These are phyloP conservation scores for Salvelinus fontinalis DNA, from an alignment of 2,113 vertebrate species.

Conservation along the genomic window DNA sequence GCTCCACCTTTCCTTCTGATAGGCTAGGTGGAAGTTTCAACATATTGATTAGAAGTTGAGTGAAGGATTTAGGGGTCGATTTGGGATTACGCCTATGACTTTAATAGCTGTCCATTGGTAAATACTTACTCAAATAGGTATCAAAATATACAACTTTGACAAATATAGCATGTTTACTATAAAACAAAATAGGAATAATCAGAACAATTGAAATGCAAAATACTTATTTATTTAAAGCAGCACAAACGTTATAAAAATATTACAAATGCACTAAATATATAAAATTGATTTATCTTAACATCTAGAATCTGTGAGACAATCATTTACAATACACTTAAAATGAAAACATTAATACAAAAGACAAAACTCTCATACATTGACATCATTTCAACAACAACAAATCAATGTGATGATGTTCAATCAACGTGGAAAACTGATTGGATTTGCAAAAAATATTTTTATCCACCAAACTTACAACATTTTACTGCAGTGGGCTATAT, in stretches of 20 bases:
- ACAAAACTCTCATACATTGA: constrained; percentile 28
- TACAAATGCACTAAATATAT: constrained; percentile 46
- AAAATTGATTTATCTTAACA: constrained; percentile 45
- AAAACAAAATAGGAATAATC: background rate
- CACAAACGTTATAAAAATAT: constrained; percentile 67
- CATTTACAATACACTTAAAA: constrained; percentile 60
- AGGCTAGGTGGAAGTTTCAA: background rate
- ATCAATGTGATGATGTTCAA: no score
- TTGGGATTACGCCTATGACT: no score
- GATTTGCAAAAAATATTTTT: no score
- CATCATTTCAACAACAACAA: no score
- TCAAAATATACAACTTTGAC: background rate
- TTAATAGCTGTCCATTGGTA: no score
- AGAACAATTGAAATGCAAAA: constrained; percentile 29
- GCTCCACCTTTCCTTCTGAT: no score
- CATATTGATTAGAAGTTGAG: background rate
- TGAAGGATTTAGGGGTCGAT: no score
- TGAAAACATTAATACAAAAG: constrained; percentile 37
- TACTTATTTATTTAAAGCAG: constrained; percentile 53
- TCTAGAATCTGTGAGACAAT: constrained; percentile 44
- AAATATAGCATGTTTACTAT: background rate
- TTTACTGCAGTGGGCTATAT: no score
- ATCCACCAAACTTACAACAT: no score
- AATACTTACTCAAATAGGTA: no score
- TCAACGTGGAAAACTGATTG: no score